Evolutionary conservation across 2,113 vertebrate genomes (phyloP).

Genomic region (Calidris pygmaea): DNA sequence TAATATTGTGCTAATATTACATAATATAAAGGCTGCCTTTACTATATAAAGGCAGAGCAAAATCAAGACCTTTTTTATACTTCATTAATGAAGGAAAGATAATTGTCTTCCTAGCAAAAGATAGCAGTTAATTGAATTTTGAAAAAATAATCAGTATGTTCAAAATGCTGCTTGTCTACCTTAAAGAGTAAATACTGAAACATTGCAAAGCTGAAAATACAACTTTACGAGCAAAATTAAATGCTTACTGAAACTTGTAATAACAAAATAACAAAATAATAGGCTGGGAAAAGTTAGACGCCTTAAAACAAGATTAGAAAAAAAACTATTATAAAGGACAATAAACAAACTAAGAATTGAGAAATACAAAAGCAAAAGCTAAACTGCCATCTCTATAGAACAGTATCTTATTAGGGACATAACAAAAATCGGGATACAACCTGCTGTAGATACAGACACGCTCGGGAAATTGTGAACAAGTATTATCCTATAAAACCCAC

Average conservation of each 20-base stretch:
- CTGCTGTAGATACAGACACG: background rate
- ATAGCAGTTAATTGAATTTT: background rate
- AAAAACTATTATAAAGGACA: background rate
- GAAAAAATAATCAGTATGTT: background rate
- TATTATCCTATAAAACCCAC: constrained; percentile 68
- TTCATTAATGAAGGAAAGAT: background rate
- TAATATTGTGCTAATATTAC: background rate
- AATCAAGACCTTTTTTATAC: background rate
- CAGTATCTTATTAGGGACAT: background rate
- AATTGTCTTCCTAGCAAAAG: background rate
- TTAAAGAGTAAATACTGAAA: background rate
- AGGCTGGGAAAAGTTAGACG: background rate
- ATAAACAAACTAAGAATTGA: background rate
- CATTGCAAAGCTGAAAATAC: background rate
- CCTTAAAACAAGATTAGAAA: background rate
- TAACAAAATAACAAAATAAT: background rate
- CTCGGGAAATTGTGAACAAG: background rate
- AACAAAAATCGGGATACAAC: background rate
- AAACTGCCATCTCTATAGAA: background rate
- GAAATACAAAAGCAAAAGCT: background rate
- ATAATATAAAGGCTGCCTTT: background rate
- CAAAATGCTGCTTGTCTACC: background rate
- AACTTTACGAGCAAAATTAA: background rate
- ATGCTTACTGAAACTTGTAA: background rate
- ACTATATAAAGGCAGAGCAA: background rate